Percentiles rank a stretch among this genome's conserved stretches.
phyloP scores from a whole-genome alignment of 2,797 vertebrate genomes.

The Malacoraja senta region DNA sequence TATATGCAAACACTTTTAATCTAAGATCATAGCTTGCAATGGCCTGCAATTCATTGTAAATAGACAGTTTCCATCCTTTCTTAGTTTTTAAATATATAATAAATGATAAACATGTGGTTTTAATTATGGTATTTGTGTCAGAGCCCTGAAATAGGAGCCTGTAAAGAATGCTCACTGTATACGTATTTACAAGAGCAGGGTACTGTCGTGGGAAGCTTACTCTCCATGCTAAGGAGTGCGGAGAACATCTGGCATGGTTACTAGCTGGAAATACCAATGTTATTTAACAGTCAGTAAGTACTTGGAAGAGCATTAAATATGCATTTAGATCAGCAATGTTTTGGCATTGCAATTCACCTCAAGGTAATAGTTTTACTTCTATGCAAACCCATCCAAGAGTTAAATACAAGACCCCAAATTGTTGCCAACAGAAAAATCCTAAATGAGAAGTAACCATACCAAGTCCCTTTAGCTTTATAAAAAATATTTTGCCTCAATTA shows the following conservation, averaged over 20 bases:
- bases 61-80: no score
- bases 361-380: neutral
- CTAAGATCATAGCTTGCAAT: no score
- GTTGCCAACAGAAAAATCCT: neutral
- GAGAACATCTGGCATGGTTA: neutral
- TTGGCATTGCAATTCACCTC: neutral
- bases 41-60: no score
- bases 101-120: no score
- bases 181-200: neutral
- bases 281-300: neutral
- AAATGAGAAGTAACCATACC: neutral
- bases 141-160: neutral
- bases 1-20: no score
- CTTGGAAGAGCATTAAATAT: neutral
- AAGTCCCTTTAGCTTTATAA: neutral
- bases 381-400: neutral
- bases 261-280: neutral
- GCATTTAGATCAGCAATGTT: neutral
- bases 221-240: neutral
- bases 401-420: neutral
- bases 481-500: neutral
- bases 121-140: no score
- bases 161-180: neutral
- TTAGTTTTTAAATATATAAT: no score
- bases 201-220: neutral